Base-by-base conservation (phyloP, 2,888 invertebrate genomes). In the Abrostola triplasia region DNA sequence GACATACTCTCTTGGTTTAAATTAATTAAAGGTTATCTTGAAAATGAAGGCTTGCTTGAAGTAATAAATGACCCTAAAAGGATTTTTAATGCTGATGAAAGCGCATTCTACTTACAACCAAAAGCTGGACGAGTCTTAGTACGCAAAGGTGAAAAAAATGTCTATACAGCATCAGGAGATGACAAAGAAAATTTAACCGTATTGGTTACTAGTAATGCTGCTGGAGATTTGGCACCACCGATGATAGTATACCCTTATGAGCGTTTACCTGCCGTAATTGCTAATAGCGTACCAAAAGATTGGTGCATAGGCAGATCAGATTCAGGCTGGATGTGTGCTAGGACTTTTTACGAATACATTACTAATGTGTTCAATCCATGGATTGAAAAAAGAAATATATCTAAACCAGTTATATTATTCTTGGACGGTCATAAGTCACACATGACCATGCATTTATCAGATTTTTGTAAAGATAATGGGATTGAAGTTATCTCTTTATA, bases 341-440 rank as follows among this genome's bases (percentile, higher is more conserved):
- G 59, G 62, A 56, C 65, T 42, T 67, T 67, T 54, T 60, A n/a
- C n/a, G n/a, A n/a, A n/a, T n/a, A n/a, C n/a, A n/a, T n/a, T n/a
- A n/a, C n/a, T n/a, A n/a, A n/a, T n/a, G n/a, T n/a, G 63, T 51
- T 54, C 62, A 10, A 42, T n/a, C n/a, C n/a, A n/a, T 62, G n/a
- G 44, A 57, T 77, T 8, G 11, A 37, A 37, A 44, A 65, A 66
- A 49, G 67, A 6, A 56, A 66, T 35, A 50, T 62, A 6, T 58
- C 67, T 47, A 65, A 55, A 41, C 70, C 73, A 6, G 57, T 73
- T 36, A 8, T 73, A 1, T 42, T 77, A 1, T 59, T 77, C 6
- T 50, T 77, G 6, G 75, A 77, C 59, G 73, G 75, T 0, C 75
- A 72, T 44, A 67, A 64, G 44, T 72, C 68, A 7, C 70, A 75